These are phyloP conservation scores for Pseudomyrmex gracilis DNA, from an alignment of 1,140 invertebrate genomes.

Conservation along the genomic window DNA sequence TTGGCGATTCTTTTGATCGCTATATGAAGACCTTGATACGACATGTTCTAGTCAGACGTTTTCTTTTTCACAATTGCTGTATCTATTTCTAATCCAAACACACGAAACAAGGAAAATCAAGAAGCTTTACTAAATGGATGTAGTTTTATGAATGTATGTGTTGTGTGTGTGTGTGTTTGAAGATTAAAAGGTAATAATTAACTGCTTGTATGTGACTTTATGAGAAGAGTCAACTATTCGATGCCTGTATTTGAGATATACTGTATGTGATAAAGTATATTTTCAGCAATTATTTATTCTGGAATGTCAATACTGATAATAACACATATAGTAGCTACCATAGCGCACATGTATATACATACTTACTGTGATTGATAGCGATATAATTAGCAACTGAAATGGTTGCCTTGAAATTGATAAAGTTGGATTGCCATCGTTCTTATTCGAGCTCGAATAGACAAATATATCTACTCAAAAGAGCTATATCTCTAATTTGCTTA, in stretches of 20 bases:
- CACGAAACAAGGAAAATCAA: neutral
- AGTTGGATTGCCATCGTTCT: neutral
- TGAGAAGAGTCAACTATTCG: neutral
- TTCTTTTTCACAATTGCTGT: neutral
- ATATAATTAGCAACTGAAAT: neutral
- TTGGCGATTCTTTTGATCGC: neutral
- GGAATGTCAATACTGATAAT: neutral
- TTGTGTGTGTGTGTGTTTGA: no score
- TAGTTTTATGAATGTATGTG: no score
- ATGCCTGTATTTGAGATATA: neutral
- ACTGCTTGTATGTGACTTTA: neutral
- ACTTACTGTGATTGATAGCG: neutral
- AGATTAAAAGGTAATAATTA: constrained; percentile 10
- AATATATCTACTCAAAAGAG: constrained; percentile 12
- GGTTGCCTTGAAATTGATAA: neutral
- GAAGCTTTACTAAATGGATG: neutral
- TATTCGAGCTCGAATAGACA: neutral
- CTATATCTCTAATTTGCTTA: neutral
- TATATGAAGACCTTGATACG: neutral
- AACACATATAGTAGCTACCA: neutral
- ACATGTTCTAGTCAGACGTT: constrained; percentile 44
- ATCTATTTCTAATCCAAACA: neutral
- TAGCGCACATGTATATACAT: neutral
- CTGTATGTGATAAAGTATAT: neutral
- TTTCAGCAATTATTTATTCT: constrained; percentile 3